Evolutionary conservation across 2,113 vertebrate species (phyloP), one percentile per base, ranked within the genome.

Genomic region (Poicephalus meyeri): DNA sequence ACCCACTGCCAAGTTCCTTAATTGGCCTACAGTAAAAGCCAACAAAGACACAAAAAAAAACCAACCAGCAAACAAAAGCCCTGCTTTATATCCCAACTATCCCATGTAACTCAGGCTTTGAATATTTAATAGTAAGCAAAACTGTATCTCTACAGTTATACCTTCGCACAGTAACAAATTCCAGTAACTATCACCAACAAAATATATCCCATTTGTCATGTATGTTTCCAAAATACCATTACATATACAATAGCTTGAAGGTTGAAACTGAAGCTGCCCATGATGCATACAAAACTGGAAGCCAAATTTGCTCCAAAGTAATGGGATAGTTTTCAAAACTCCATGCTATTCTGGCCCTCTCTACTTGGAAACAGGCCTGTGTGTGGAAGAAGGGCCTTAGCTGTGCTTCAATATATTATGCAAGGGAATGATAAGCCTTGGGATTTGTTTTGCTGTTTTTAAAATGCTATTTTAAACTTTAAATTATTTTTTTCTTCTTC

Each of bases 1-100:
- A 64, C 64, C 33, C 60, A 68, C 64, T 89, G 89, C 95, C 95
- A 94, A 94, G 64, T 78, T 93, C 60, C 80, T 89, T 78, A 81
- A 60, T 44, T 71, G 64, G 55, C 50, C 64, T 58, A 52, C 47
- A 86, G 64, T 71, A 78, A 86, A 91, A 93, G 53, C 26, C 58
- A 97, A 19, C 23, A 88, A 56, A 80, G 69, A 55, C 2, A 4
- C 64, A 80, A 58, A 50, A 88, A 44, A 84, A 50, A 88, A 39
- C 9, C 37, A 39, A 39, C 37, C 37, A 39, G 37, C 37, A 39
- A 80, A 86, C 58, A 74, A 84, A 28, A 41, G 78, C 13, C 42
- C 37, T 86, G 25, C 3, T 65, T 88, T 74, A 56, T 80, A 78
- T 50, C 50, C 46, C 29, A 69, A 11, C n/a, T 73, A 61, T 44